phyloP scores from a whole-genome alignment of 2,113 vertebrate genomes.

The Sarotherodon lohbergeri region DNA sequence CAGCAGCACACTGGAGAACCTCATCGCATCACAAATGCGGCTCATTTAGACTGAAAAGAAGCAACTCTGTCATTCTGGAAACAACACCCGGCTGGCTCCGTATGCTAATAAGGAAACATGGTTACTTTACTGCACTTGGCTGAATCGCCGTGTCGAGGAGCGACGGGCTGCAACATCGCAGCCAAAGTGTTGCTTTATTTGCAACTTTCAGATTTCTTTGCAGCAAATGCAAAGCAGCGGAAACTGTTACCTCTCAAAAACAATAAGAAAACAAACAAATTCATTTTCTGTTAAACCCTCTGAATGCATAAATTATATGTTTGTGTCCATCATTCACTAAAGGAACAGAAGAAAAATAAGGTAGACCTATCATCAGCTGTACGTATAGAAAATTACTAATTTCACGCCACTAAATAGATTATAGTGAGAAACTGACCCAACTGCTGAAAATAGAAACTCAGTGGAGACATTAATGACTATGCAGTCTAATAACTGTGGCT shows the following conservation, averaged over 20 bases:
- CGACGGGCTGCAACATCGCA: neutral
- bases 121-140: neutral
- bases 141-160: neutral
- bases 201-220: neutral
- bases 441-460: neutral
- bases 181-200: neutral
- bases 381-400: neutral
- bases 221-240: neutral
- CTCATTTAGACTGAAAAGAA: constrained; percentile 8
- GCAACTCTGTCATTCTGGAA: neutral
- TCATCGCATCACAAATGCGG: constrained; percentile 2
- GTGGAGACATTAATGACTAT: neutral
- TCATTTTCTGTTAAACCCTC: neutral
- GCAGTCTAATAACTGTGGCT: neutral
- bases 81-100: constrained; percentile 30
- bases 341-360: neutral
- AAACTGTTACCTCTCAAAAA: neutral
- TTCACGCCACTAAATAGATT: neutral
- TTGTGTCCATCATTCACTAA: neutral
- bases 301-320: neutral
- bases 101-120: constrained; percentile 13
- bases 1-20: neutral
- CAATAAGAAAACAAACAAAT: neutral
- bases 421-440: neutral
- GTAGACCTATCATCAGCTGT: neutral